phyloP scores from a whole-genome alignment of 1,140 invertebrate genomes.

The Pteromalus puparum region DNA sequence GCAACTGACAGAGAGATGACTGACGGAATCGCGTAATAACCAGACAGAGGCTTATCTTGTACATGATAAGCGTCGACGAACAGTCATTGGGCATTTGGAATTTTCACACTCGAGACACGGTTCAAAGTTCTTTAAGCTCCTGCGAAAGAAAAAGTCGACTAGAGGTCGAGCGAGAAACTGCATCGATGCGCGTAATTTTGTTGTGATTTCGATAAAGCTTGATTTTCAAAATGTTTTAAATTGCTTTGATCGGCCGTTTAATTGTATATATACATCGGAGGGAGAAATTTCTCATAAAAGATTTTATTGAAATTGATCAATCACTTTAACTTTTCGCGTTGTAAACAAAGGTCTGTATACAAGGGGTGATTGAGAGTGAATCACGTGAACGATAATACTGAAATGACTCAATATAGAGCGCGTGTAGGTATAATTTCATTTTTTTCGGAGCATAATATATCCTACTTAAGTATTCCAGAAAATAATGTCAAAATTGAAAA shows the following conservation, averaged over 20 bases:
- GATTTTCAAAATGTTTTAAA: too few species aligned
- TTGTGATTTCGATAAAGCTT: too few species aligned
- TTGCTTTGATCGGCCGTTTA: too few species aligned
- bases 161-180: background rate
- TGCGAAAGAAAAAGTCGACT: background rate
- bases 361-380: too few species aligned
- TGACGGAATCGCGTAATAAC: constrained; percentile 38
- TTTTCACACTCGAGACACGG: background rate
- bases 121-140: constrained; percentile 34
- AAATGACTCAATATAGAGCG: background rate
- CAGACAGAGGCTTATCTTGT: constrained; percentile 31
- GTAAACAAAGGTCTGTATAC: background rate
- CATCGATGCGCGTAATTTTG: background rate
- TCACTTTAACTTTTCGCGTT: background rate
- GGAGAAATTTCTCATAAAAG: background rate
- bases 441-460: background rate
- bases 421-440: too few species aligned
- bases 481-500: background rate
- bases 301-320: background rate
- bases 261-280: too few species aligned
- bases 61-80: constrained; percentile 5
- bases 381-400: background rate
- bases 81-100: background rate
- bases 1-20: background rate
- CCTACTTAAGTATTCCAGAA: background rate